Evolutionary conservation across 1,140 invertebrate genomes (phyloP), one percentile per base, ranked within the genome.

Genomic region (Diabrotica virgifera): DNA sequence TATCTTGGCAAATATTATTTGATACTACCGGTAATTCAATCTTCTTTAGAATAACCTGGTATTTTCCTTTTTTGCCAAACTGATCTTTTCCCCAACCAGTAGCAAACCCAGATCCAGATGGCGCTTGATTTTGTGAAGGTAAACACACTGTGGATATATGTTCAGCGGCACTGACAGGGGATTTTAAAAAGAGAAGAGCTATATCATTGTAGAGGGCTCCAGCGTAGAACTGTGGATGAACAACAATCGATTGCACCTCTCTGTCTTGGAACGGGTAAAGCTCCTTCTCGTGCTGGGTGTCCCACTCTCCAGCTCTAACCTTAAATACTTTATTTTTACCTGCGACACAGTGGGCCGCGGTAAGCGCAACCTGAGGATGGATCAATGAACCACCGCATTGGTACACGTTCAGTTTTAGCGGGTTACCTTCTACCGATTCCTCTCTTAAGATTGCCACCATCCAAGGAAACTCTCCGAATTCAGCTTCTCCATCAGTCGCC

Each of bases 391-490:
- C 91, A 0, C 91, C 91, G 60, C 90, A 92, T 59, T 90, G 84
- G 74, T 91, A 90, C 7, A 88, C 82, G 67, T 87, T 87, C 9
- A 87, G 75, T 62, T 82, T 83, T 63, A 83, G 76, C 0, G 80
- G 71, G 3, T 80, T 76, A 1, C 80, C 76, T 7, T 84, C 81
- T 2, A 87, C 79, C 3, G 75, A 71, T 63, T 89, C 84, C 74
- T 83, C 84, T 73, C 80, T 84, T 5, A 94, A 78, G 56, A 94
- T 82, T 0, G 90, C 91, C 0, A 90, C 86, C 90, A 92, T 92
- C 91, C 91, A 93, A 0, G 91, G 90, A 77, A 92, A 93, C 76
- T 92, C 90, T 3, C 83, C 87, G 66, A 87, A 89, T 71, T 89
- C 84, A 0, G 87, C 80, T 72, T 90, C 87, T 52, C 83, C 82